Base-by-base conservation (phyloP, 1,140 invertebrate genomes). In the Ooceraea biroi region DNA sequence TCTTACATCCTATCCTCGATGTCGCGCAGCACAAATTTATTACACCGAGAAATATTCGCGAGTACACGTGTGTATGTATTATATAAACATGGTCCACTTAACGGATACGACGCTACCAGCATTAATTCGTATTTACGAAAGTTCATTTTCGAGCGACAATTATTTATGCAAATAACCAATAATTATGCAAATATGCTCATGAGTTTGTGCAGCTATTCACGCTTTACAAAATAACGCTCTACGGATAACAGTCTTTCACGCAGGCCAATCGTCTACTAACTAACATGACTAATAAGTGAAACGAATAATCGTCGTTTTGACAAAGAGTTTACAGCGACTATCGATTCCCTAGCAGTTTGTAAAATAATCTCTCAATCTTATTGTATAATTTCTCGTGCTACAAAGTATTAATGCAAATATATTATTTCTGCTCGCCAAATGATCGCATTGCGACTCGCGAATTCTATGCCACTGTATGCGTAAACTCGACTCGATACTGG, bases 381-480 rank as follows among this genome's bases (percentile, higher is more conserved):
- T 68, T 52, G n/a, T 77, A n/a, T 52, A 52, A 36, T 52, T 55
- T 10, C 48, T 48, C 8, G 5, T 41, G 4, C 4, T 19, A 11
- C 1, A 7, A 65, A 77, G n/a, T n/a, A 66, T 12, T 14, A 25
- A 66, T 52, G 1, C 10, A 76, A 27, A 63, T 50, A 36, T 41
- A 63, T 66, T 3, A 41, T 69, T 22, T 58, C 0, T 3, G 7
- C 19, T 30, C 12, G 30, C 36, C n/a, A n/a, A n/a, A n/a, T n/a
- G n/a, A n/a, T 65, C 3, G 25, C 27, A n/a, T 71, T 17, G 19
- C 19, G 17, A 74, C 19, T 17, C 46, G 48, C 36, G 14, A 80
- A 8, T 74, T 86, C 65, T 78, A 86, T 66, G 60, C 48, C 82
- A 87, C 41, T 78, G 61, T 7, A 36, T 36, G 7, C 14, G 25